Conservation (phyloP, 2,797 vertebrate species). For the Aulostomus chinensis region DNA sequence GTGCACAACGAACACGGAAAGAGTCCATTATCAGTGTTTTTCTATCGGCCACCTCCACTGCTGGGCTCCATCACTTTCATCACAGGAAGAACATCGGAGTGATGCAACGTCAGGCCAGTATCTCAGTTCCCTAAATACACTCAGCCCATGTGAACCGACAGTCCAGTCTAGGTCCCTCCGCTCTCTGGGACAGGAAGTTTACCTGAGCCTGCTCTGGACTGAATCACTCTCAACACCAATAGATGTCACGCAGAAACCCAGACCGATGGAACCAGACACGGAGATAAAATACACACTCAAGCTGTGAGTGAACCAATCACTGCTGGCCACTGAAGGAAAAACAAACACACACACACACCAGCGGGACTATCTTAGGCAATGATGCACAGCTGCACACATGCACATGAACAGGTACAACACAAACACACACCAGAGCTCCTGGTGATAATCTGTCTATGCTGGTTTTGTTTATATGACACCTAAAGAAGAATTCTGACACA, state of each 20-base stretch:
- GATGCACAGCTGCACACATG: not conserved
- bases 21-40: no score
- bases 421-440: no score
- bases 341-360: not conserved
- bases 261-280: not conserved
- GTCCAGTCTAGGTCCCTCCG: not conserved
- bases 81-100: no score
- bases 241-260: slow-evolving; percentile 14
- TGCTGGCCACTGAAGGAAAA: slow-evolving; percentile 2
- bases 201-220: slow-evolving; percentile 22
- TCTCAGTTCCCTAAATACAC: no score
- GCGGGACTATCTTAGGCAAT: not conserved
- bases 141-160: not conserved
- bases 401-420: no score
- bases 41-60: no score
- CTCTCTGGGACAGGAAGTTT: slow-evolving; percentile 8
- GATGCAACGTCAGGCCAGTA: no score
- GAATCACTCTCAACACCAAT: slow-evolving; percentile 1
- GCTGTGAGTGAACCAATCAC: not conserved
- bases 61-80: no score
- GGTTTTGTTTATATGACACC: not conserved
- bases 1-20: no score
- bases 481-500: no score
- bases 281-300: slow-evolving; percentile 17
- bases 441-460: no score